Evolutionary conservation across 1,140 invertebrate species (phyloP).

Genomic region (Listronotus bonariensis): DNA sequence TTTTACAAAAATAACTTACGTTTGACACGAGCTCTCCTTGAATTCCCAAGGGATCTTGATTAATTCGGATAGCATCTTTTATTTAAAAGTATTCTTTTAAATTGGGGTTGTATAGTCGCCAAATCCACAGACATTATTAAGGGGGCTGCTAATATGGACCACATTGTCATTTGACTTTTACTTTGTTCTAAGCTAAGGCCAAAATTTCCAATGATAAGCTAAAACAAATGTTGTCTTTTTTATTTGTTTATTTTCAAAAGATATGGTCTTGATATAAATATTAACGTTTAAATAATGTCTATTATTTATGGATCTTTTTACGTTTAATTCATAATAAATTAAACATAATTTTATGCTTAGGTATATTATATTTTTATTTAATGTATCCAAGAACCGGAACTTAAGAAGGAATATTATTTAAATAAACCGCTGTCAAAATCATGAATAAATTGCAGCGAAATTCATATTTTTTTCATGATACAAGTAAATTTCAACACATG

Average conservation of each 20-base stretch:
- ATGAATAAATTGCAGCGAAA: too few species aligned
- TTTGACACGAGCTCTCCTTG: constrained; percentile 36
- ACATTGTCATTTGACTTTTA: constrained; percentile 86
- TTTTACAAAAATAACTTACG: constrained; percentile 17
- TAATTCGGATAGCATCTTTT: constrained; percentile 73
- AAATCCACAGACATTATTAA: constrained; percentile 91
- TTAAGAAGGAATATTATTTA: too few species aligned
- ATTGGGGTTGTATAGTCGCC: constrained; percentile 69
- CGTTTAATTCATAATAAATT: too few species aligned
- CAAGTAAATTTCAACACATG: too few species aligned
- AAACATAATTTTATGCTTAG: too few species aligned
- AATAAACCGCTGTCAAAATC: too few species aligned
- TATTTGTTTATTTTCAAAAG: too few species aligned
- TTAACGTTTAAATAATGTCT: too few species aligned
- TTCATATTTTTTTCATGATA: too few species aligned
- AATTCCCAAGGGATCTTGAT: constrained; percentile 77
- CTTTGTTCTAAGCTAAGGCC: constrained; percentile 83
- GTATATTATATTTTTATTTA: too few species aligned
- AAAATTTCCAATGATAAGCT: constrained; percentile 84
- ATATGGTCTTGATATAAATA: constrained; percentile 1
- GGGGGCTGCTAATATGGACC: constrained; percentile 86
- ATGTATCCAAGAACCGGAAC: too few species aligned
- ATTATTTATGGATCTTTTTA: too few species aligned
- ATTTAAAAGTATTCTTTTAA: constrained; percentile 79
- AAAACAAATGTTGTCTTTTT: neutral